Evolutionary conservation across 1,140 invertebrate species (phyloP).

Genomic region (Tigriopus japonicus): DNA sequence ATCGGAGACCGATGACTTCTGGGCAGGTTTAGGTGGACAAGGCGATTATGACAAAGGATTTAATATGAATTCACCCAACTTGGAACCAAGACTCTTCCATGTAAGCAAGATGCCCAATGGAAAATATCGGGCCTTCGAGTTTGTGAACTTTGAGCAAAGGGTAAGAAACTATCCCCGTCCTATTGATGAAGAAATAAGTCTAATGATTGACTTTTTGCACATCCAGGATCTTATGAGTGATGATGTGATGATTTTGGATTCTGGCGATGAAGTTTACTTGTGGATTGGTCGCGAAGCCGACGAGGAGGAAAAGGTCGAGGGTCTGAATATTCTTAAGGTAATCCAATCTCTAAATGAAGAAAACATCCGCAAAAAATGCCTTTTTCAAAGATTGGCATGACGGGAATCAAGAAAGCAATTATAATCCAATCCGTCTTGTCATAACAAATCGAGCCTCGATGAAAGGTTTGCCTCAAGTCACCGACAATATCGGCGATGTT

Average conservation of each 20-base stretch:
- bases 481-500: slow-evolving; percentile 3
- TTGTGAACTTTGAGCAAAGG: slow-evolving; percentile 25
- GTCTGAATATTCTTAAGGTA: slow-evolving; percentile 38
- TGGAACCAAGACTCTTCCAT: slow-evolving; percentile 19
- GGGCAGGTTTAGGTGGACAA: slow-evolving; percentile 43
- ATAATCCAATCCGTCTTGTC: neutral
- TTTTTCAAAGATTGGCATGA: no score
- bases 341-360: slow-evolving; percentile 15
- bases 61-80: slow-evolving; percentile 17
- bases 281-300: slow-evolving; percentile 53
- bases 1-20: slow-evolving; percentile 50
- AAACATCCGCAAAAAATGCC: no score
- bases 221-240: slow-evolving; percentile 49
- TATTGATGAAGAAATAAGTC: neutral
- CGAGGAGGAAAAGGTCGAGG: slow-evolving; percentile 39
- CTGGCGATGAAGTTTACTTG: slow-evolving; percentile 47
- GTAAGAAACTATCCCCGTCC: slow-evolving; percentile 17
- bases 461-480: neutral
- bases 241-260: slow-evolving; percentile 50
- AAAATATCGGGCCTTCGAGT: slow-evolving; percentile 24
- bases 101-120: slow-evolving; percentile 20
- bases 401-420: no score
- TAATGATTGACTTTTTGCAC: neutral
- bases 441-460: slow-evolving; percentile 12
- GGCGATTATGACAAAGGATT: slow-evolving; percentile 18